phyloP scores from a whole-genome alignment of 1,140 invertebrate genomes.

The Brachionus calyciflorus region DNA sequence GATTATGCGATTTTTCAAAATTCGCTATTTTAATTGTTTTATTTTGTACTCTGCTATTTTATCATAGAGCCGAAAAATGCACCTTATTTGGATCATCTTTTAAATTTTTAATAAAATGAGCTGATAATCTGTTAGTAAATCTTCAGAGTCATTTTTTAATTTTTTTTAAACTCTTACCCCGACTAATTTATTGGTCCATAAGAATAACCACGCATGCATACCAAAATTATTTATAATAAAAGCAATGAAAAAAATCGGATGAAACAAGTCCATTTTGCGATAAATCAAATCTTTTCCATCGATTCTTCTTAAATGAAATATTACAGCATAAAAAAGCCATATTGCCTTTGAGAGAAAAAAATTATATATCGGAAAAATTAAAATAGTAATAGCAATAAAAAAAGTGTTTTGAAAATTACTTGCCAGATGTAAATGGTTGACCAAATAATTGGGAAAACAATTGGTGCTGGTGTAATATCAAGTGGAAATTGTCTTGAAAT shows the following conservation, averaged over 20 bases:
- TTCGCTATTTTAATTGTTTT: no score
- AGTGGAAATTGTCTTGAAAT: not conserved
- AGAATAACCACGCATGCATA: conserved; percentile 54
- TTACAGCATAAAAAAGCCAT: conserved; percentile 53
- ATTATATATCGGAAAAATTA: conserved; percentile 45
- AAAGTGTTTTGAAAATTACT: not conserved
- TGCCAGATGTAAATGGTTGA: conserved; percentile 23
- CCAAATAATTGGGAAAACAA: conserved; percentile 18
- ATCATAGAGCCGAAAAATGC: no score
- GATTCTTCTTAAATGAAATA: conserved; percentile 50
- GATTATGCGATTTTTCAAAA: no score
- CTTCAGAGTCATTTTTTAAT: no score
- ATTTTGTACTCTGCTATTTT: no score
- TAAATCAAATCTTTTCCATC: conserved; percentile 48
- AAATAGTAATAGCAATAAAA: not conserved
- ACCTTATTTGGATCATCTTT: no score
- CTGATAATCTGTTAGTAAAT: no score
- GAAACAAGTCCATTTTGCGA: conserved; percentile 49
- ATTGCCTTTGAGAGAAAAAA: conserved; percentile 51
- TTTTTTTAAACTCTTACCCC: no score
- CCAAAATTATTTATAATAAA: conserved; percentile 50
- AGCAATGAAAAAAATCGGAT: conserved; percentile 49
- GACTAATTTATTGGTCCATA: conserved; percentile 52
- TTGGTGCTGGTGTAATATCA: conserved; percentile 13
- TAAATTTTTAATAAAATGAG: no score